Conservation (phyloP, 2,797 vertebrate genomes). For the Anabacerthia variegaticeps region DNA sequence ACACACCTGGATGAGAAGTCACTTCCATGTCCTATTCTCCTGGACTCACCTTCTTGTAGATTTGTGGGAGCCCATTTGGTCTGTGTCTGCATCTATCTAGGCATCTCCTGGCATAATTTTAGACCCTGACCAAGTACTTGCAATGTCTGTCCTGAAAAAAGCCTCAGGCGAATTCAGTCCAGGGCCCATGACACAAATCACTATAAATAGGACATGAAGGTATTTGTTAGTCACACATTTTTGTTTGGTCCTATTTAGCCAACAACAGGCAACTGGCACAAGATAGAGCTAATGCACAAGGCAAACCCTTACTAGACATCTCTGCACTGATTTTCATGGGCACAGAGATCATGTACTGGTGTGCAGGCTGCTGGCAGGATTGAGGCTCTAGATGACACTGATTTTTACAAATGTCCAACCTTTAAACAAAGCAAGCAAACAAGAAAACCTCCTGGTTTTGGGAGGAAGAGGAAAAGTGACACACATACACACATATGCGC, state of each 20-base stretch:
- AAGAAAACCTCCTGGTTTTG: rapidly evolving
- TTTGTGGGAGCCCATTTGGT: not conserved
- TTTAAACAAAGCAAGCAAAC: not conserved
- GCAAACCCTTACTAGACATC: not conserved
- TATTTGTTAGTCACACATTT: not conserved
- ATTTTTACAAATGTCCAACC: not conserved
- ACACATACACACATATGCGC: rapidly evolving
- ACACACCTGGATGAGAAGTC: not conserved
- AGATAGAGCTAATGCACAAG: not conserved
- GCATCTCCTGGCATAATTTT: not conserved
- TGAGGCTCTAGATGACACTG: not conserved
- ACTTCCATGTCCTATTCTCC: rapidly evolving
- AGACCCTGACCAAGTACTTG: not conserved
- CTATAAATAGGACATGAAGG: not conserved
- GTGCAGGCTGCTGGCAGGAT: not conserved
- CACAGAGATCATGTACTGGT: not conserved
- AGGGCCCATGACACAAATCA: not conserved
- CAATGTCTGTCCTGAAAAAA: not conserved
- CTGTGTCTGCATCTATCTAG: not conserved
- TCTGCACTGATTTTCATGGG: not conserved
- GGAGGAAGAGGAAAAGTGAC: not conserved
- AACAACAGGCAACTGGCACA: not conserved
- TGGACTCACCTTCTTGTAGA: not conserved
- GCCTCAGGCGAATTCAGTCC: not conserved
- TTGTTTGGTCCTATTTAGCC: not conserved